Evolutionary conservation across 2,888 invertebrate genomes (phyloP), one percentile per base, ranked within the genome.

Genomic region (Gymnocheta viridis): DNA sequence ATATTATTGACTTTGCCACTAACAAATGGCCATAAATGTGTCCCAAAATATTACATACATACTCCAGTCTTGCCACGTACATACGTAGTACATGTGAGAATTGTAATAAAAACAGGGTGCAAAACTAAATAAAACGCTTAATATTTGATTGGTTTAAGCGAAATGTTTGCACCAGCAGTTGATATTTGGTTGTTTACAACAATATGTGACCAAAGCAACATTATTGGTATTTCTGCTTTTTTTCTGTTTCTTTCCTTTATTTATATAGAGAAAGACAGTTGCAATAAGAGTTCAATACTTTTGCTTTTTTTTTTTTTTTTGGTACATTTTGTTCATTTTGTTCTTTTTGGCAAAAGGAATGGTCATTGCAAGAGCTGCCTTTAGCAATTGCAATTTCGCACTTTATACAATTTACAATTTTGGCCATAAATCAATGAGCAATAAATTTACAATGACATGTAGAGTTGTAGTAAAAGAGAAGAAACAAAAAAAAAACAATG

Each of bases 361-460:
- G 27, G 49, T 19, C 58, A 69, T 19, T 77, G 67, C 38, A 47
- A 38, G 77, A 58, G 77, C 67, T 67, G 82, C 78, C 85, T 74
- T 22, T 38, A 76, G 86, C 87, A 87, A 87, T 87, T 86, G 86
- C 87, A 87, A 87, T 87, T 87, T 87, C 87, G 86, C 87, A 87
- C 87, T 87, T 87, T 86, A 87, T 84, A 86, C 87, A 87, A 86
- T 87, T 87, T 87, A 86, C 87, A 87, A 87, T 87, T 87, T 86
- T 56, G 86, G 85, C 64, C 86, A 87, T 87, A 87, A 87, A 87
- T 87, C 87, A 87, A 86, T 87, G 86, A 85, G 87, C 87, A 86
- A 87, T 87, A 87, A 87, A 87, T 87, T 87, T 82, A 70, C 86
- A 82, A 78, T 64, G 86, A 70, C 81, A 80, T 76, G 74, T 74